phyloP scores from a whole-genome alignment of 2,113 vertebrate species.

The Tyrannus savana region DNA sequence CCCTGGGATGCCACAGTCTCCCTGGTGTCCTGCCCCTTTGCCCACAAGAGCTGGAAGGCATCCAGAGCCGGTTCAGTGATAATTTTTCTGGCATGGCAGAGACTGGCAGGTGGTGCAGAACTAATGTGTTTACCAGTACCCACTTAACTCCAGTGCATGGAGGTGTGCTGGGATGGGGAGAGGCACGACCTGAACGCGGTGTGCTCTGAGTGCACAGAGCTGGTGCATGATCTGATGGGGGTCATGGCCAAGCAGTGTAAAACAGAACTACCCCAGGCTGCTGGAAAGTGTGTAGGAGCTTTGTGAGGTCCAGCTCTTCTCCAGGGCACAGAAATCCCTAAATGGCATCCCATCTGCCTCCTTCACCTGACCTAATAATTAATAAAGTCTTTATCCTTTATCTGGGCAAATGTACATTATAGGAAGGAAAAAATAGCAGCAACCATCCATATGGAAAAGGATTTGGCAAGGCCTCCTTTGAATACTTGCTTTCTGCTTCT shows the following conservation, averaged over 20 bases:
- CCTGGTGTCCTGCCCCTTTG: not conserved
- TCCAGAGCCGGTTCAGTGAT: not conserved
- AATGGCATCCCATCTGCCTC: not conserved
- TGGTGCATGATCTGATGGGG: not conserved
- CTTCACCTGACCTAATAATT: not conserved
- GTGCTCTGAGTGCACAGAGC: not conserved
- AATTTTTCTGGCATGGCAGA: not conserved
- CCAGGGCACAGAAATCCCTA: not conserved
- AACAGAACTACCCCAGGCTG: not conserved
- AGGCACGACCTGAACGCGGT: not conserved
- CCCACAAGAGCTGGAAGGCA: not conserved
- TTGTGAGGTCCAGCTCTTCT: not conserved
- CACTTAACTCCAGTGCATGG: not conserved
- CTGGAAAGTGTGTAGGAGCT: not conserved
- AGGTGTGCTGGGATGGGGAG: not conserved
- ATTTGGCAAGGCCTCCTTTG: not conserved
- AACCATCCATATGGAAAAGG: not conserved
- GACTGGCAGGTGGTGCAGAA: not conserved
- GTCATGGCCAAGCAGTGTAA: not conserved
- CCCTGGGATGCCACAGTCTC: not conserved
- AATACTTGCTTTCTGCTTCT: not conserved
- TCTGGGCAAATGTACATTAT: not conserved
- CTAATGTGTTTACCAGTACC: not conserved
- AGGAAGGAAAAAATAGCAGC: not conserved
- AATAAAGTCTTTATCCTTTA: not conserved